phyloP scores from a whole-genome alignment of 92 coral and sea anemone species.

The Phenganax subtilis region DNA sequence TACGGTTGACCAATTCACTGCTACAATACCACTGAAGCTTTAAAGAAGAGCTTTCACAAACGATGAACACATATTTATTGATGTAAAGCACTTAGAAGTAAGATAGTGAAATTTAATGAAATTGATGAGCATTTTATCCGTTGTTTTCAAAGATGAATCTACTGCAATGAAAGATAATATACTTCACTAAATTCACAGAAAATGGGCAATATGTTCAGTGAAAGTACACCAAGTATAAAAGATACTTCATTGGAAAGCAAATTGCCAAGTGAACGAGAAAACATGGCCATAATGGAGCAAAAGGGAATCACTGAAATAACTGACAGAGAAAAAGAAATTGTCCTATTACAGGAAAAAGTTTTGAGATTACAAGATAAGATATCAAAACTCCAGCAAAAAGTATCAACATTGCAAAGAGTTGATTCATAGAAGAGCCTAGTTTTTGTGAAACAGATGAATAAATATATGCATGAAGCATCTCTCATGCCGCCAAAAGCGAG shows the following conservation, averaged over 20 bases:
- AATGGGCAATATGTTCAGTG: neutral
- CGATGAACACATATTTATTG: too few relatives aligned
- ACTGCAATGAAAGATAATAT: neutral
- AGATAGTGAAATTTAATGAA: too few relatives aligned
- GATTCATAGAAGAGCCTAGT: neutral
- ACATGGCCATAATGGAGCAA: neutral
- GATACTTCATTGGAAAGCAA: neutral
- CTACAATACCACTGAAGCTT: too few relatives aligned
- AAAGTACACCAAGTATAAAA: neutral
- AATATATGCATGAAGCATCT: neutral
- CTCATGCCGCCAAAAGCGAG: too few relatives aligned
- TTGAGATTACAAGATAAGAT: constrained; percentile 81
- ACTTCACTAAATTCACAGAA: neutral
- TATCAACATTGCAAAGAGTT: constrained; percentile 75
- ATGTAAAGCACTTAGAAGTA: too few relatives aligned
- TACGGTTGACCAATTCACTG: too few relatives aligned
- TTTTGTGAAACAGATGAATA: neutral
- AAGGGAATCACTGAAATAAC: neutral
- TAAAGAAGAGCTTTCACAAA: too few relatives aligned
- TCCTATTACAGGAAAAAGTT: constrained; percentile 76
- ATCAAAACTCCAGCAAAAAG: constrained; percentile 82
- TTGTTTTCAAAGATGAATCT: too few relatives aligned
- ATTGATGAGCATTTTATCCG: too few relatives aligned
- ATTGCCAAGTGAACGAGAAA: constrained; percentile 19
- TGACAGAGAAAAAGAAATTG: constrained; percentile 70